Evolutionary conservation across 1,140 invertebrate species (phyloP), one percentile per base, ranked within the genome.

Genomic region (Cotesia typhae): DNA sequence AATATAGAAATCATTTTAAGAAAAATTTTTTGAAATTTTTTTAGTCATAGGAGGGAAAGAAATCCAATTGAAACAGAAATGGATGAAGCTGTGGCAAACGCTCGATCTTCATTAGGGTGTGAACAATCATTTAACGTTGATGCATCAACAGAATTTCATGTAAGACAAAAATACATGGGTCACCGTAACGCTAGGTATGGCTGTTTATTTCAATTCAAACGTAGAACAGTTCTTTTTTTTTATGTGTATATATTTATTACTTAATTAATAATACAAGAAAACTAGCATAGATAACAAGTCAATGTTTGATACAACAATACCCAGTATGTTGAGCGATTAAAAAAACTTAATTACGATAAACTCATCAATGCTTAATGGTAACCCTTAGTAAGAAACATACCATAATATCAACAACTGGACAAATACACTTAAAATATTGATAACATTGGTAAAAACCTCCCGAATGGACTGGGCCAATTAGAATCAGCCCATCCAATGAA

Each of bases 101-200:
- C 69, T 28, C 68, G 78, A 36, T 72, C 77, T 5, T 74, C 74
- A 4, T 76, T 81, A 70, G 78, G 76, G 35, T 75, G 77, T 1
- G 36, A 14, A 53, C 78, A 81, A 60, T 76, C 61, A 14, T 85
- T 79, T 37, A 80, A 82, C 28, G 82, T 82, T 10, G 73, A 70
- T 3, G 78, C 70, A 37, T 73, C 77, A 37, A 84, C 81, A 68
- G 88, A 86, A 69, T 80, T 89, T 72, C 86, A 84, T 59, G 87
- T 93, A n/a, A 92, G 90, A 73, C 90, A 89, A 82, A 93, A 92
- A 77, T 96, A 90, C 81, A 91, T 87, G 66, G 95, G 95, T 12
- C 95, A 96, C 84, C 89, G 95, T 67, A 96, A 96, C 87, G 92
- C 94, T 4, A 91, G 93, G 90, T 91, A 87, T 79, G 72, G 41